Conservation (phyloP, 1,140 invertebrate species). For the Pomacea maculata region DNA sequence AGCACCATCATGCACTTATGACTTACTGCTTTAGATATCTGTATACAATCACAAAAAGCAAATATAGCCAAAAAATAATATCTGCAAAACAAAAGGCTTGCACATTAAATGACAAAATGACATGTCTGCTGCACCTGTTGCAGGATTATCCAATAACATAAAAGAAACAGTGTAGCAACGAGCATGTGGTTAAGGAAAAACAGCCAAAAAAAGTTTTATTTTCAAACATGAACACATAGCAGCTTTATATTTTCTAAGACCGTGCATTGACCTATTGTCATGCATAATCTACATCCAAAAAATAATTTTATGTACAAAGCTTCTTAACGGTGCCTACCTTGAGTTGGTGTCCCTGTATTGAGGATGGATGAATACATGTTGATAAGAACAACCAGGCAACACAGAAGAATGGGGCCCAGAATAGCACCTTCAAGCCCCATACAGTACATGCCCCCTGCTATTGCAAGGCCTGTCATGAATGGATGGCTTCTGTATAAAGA, state of each 20-base stretch:
- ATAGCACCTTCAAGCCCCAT: constrained; percentile 96
- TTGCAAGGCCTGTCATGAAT: constrained; percentile 96
- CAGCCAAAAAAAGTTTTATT: no score
- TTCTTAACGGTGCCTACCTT: constrained; percentile 11
- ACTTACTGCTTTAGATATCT: background rate
- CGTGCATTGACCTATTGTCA: no score
- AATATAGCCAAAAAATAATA: background rate
- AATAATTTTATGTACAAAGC: no score
- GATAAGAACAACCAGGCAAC: constrained; percentile 82
- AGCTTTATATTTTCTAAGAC: no score
- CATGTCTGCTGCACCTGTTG: no score
- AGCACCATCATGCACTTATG: background rate
- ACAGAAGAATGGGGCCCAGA: constrained; percentile 92
- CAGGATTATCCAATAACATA: no score
- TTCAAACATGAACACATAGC: no score
- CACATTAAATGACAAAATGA: background rate
- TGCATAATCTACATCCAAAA: no score
- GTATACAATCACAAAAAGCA: background rate
- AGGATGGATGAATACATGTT: constrained; percentile 74
- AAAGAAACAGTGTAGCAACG: no score
- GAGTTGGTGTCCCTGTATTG: constrained; percentile 38
- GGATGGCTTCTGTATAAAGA: constrained; percentile 85
- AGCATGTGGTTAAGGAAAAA: no score
- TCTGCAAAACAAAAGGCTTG: background rate
- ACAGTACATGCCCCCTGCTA: constrained; percentile 98